These are phyloP conservation scores for Cheilosia impressa DNA, from an alignment of 2,888 invertebrate genomes.

Conservation along the genomic window DNA sequence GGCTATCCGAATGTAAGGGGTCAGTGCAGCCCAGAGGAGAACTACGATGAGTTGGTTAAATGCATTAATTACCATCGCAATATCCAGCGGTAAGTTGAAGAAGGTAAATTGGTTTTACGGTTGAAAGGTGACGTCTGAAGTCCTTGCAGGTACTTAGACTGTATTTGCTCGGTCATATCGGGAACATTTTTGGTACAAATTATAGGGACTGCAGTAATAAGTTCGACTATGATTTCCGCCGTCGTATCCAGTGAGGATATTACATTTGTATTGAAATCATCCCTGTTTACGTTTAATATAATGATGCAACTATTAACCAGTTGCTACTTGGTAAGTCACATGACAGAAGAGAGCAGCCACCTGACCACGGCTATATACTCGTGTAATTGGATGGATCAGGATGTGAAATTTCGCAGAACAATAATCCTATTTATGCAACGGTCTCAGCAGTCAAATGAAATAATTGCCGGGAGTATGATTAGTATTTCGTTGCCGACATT, in stretches of 20 bases:
- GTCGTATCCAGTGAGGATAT: background rate
- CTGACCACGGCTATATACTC: constrained; percentile 77
- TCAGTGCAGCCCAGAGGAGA: background rate
- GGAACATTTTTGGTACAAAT: background rate
- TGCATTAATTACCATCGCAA: background rate
- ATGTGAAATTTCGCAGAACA: constrained; percentile 75
- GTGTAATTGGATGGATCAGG: constrained; percentile 77
- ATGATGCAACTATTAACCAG: constrained; percentile 54
- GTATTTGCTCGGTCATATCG: background rate
- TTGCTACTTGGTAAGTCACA: constrained; percentile 76
- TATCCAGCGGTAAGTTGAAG: background rate
- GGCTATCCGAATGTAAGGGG: background rate
- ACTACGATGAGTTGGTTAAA: background rate
- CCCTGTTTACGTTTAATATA: background rate
- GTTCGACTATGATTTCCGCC: background rate
- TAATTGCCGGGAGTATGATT: constrained; percentile 76
- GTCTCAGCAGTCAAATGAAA: constrained; percentile 71
- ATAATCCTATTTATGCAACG: constrained; percentile 78
- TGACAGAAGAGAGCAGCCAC: constrained; percentile 70
- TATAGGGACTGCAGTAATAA: background rate
- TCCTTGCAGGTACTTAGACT: background rate
- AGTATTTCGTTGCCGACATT: constrained; percentile 77
- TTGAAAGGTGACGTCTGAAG: too few relatives aligned
- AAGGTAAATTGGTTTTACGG: background rate
- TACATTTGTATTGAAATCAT: background rate